Conservation (phyloP, 2,888 invertebrate genomes). For the Pseudococcus jackbeardsleyi region DNA sequence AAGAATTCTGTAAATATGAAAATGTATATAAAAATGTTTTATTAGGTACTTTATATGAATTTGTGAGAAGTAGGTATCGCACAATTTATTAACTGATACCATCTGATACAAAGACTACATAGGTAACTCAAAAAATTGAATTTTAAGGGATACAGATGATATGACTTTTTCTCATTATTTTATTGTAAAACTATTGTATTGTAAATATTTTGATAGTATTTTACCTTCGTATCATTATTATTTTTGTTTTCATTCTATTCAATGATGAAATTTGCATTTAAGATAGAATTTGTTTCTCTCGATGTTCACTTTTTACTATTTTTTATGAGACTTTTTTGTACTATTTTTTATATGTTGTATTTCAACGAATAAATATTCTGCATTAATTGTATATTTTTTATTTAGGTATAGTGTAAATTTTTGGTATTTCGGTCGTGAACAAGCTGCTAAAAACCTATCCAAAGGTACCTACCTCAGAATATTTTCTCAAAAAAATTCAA, state of each 20-base stretch:
- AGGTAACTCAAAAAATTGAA: background rate
- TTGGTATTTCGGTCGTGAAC: too few relatives aligned
- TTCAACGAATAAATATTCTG: background rate
- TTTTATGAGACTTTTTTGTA: constrained; percentile 43
- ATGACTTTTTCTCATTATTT: background rate
- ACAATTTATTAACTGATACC: background rate
- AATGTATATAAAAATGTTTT: constrained; percentile 43
- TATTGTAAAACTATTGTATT: constrained; percentile 12
- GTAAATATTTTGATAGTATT: constrained; percentile 6
- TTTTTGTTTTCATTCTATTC: constrained; percentile 41
- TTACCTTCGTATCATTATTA: constrained; percentile 20
- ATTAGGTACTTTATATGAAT: background rate
- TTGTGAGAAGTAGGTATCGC: constrained; percentile 20
- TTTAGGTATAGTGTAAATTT: background rate
- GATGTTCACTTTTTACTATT: constrained; percentile 29
- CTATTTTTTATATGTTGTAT: constrained; percentile 19
- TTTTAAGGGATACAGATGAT: background rate
- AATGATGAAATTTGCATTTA: constrained; percentile 49
- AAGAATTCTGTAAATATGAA: constrained; percentile 48
- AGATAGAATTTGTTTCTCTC: constrained; percentile 1
- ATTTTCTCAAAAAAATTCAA: too few relatives aligned
- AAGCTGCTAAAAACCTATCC: too few relatives aligned
- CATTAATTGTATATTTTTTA: background rate
- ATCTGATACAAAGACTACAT: background rate
- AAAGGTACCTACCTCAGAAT: too few relatives aligned